Evolutionary conservation across 1,140 invertebrate genomes (phyloP).

Genomic region (Saccostrea echinata): DNA sequence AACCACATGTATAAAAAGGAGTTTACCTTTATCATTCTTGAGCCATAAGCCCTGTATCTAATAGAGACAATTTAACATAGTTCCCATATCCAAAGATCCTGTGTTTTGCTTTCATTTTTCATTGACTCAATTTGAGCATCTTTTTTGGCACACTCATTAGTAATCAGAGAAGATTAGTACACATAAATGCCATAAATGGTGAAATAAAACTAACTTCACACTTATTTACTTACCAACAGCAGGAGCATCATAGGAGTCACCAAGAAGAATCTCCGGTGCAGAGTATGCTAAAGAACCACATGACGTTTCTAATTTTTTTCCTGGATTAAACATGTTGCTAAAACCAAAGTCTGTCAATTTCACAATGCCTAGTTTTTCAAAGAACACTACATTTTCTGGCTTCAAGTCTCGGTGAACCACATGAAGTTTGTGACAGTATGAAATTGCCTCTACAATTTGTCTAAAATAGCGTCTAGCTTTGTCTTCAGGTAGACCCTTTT

Average conservation of each 20-base stretch:
- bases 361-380: constrained; percentile 97
- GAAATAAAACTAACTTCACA: neutral
- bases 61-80: too few relatives aligned
- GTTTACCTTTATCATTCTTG: too few relatives aligned
- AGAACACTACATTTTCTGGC: constrained; percentile 99
- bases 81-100: too few relatives aligned
- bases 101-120: too few relatives aligned
- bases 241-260: constrained; percentile 87
- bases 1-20: too few relatives aligned
- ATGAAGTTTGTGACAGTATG: constrained; percentile 97
- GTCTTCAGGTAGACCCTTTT: constrained; percentile 83
- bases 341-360: constrained; percentile 99
- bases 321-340: constrained; percentile 95
- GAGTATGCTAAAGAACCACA: constrained; percentile 99
- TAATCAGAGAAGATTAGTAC: neutral
- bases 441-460: constrained; percentile 98
- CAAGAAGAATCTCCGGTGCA: constrained; percentile 98
- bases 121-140: too few relatives aligned
- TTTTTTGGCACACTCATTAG: too few relatives aligned
- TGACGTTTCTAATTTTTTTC: constrained; percentile 98
- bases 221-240: constrained; percentile 89
- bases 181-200: neutral
- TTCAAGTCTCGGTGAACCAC: constrained; percentile 97
- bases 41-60: too few relatives aligned
- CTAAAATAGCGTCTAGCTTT: constrained; percentile 94